Base-by-base conservation (phyloP, 1,140 invertebrate genomes). In the Pseudomyrmex pallidus region DNA sequence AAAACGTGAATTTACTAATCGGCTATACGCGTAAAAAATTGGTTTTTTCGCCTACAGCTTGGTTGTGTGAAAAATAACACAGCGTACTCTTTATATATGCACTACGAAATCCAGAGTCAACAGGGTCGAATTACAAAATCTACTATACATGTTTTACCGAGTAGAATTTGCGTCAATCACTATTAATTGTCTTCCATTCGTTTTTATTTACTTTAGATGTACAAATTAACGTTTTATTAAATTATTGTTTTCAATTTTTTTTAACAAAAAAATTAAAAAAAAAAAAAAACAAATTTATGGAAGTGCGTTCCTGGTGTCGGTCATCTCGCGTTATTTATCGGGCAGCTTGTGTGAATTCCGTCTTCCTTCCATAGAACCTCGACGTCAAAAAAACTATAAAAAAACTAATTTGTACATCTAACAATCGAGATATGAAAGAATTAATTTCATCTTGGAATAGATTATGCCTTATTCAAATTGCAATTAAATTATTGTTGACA, bases 51-150 rank as follows among this genome's bases (percentile, higher is more conserved):
- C 63, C n/a, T 68, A 68, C 20, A 78, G 48, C 57, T 2, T 66
- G 13, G 13, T 25, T 2, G n/a, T 9, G 1, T 68, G 12, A 56
- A 78, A 78, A 78, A 68, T 78, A 78, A 78, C 74, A 78, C 76
- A 78, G 57, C 70, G 13, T 59, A 78, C 1, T 52, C 1, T 52
- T 48, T 66, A 25, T 50, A 63, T 63, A 50, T 52, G n/a, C 10
- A 17, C 17, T 57, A 78, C 9, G 35, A 57, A 56, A 56, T 78
- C 17, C 20, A 17, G 44, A 15, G 35, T 20, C 64, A 78, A 67
- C 35, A 78, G 20, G 64, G 15, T 78, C 64, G 64, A 68, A 57
- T 78, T 56, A 70, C 54, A 78, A 78, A 56, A 78, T n/a, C 20
- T 44, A 20, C 52, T 56, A 35, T 56, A 68, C 46, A 56, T 68